Conservation (phyloP, 2,797 vertebrate genomes). For the Eupleurogrammus muticus region DNA sequence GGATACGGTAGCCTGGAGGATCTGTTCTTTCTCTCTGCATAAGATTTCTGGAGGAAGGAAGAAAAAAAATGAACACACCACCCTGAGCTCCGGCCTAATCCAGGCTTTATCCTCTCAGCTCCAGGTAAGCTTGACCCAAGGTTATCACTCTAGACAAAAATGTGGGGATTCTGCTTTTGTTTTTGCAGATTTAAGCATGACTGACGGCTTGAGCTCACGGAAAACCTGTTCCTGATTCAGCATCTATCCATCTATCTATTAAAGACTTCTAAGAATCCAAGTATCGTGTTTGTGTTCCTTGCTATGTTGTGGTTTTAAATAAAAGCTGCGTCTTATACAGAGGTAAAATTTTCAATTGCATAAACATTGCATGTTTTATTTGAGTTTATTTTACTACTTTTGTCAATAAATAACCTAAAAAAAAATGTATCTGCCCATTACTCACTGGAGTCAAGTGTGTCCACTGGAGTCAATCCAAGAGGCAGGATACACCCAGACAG, state of each 20-base stretch:
- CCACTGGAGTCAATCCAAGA: too few relatives aligned
- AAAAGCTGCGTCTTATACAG: not conserved
- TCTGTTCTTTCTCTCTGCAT: not conserved
- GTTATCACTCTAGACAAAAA: constrained; percentile 30
- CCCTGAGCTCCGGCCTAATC: constrained; percentile 32
- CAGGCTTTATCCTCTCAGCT: constrained; percentile 39
- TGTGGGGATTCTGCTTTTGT: constrained; percentile 28
- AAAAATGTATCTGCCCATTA: too few relatives aligned
- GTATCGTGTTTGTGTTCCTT: not conserved
- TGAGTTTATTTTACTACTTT: not conserved
- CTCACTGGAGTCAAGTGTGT: too few relatives aligned
- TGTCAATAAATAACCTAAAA: too few relatives aligned
- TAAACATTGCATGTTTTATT: not conserved
- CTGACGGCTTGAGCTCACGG: not conserved
- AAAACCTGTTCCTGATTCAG: constrained; percentile 3
- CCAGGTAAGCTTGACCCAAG: constrained; percentile 44
- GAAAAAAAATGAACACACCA: not conserved
- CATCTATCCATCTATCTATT: not conserved
- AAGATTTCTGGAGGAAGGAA: constrained; percentile 3
- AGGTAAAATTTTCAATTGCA: not conserved
- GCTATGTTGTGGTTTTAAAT: not conserved
- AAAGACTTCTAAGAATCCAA: not conserved
- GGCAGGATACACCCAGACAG: too few relatives aligned
- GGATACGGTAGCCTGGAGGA: not conserved
- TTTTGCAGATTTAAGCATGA: constrained; percentile 9